A percentile compares a stretch with the other conserved stretches of the same genome.
Evolutionary conservation across 92 coral and sea anemone species (phyloP).

Genomic region (Phymanthus crucifer): DNA sequence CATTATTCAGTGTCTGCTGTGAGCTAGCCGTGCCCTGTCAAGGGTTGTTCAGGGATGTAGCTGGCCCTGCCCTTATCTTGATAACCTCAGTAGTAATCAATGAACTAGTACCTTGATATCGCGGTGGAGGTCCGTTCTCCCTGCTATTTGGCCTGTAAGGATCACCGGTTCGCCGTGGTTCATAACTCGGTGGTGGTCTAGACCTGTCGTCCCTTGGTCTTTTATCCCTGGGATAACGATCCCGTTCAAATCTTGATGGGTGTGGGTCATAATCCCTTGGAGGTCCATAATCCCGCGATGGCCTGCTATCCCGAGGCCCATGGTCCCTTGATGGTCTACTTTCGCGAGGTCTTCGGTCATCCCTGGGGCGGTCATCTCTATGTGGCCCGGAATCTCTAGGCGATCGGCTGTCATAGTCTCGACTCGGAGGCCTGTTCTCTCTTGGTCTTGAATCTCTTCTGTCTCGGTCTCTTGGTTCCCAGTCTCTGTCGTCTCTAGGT

Average conservation of each 20-base stretch:
- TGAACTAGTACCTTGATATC: background rate
- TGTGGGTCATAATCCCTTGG: conserved; percentile 1
- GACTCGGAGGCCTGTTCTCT: conserved; percentile 25
- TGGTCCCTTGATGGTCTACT: background rate
- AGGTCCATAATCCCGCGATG: conserved; percentile 3
- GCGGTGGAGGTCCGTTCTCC: background rate
- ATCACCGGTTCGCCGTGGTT: background rate
- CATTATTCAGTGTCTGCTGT: no score
- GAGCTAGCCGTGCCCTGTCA: no score
- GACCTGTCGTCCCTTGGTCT: background rate
- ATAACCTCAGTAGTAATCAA: no score
- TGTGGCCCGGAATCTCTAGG: conserved; percentile 14
- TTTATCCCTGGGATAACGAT: background rate
- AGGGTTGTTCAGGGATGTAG: no score
- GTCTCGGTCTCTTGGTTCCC: conserved; percentile 16
- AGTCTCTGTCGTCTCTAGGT: conserved; percentile 10
- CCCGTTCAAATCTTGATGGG: background rate
- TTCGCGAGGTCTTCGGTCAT: background rate
- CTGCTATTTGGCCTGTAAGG: conserved; percentile 1
- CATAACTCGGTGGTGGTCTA: conserved; percentile 9
- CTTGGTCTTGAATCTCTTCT: conserved; percentile 9
- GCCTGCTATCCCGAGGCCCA: conserved; percentile 13
- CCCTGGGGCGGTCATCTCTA: conserved; percentile 4
- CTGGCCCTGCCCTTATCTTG: no score
- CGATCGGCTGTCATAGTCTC: background rate